Evolutionary conservation across 1,140 invertebrate genomes (phyloP).

Genomic region (Eciton burchellii): DNA sequence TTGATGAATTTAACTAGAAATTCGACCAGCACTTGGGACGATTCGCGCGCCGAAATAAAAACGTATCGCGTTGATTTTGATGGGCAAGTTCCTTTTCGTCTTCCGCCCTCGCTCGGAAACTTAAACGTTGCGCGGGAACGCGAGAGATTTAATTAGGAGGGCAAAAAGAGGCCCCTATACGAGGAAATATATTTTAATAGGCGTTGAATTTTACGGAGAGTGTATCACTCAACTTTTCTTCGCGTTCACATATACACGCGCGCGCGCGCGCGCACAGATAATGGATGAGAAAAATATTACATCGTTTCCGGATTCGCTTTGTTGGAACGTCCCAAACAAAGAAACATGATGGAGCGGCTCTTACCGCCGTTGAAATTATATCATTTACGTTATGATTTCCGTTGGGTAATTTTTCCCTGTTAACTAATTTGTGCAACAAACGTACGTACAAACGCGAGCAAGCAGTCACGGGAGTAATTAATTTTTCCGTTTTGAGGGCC

Average conservation of each 20-base stretch:
- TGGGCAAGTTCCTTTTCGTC: conserved; percentile 33
- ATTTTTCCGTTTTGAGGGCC: conserved; percentile 47
- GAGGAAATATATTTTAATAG: conserved; percentile 8
- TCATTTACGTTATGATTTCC: neutral
- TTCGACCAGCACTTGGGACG: conserved; percentile 36
- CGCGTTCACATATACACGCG: no score
- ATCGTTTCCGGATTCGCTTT: neutral
- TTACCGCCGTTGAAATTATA: neutral
- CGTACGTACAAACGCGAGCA: conserved; percentile 25
- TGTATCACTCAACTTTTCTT: neutral
- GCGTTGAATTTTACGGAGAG: no score
- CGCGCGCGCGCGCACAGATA: neutral
- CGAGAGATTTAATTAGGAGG: conserved; percentile 44
- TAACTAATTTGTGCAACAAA: conserved; percentile 47
- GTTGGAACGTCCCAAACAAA: neutral
- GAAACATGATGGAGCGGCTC: neutral
- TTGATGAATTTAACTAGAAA: conserved; percentile 56
- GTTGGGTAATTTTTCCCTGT: conserved; percentile 7
- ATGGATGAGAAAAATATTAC: neutral
- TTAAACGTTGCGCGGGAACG: conserved; percentile 39
- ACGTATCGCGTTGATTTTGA: conserved; percentile 35
- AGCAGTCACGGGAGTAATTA: conserved; percentile 38
- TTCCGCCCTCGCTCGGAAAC: conserved; percentile 22
- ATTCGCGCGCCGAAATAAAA: conserved; percentile 47
- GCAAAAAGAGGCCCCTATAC: neutral